These are phyloP conservation scores for Notospermus geniculatus DNA, from an alignment of 1,140 invertebrate genomes.

Conservation along the genomic window DNA sequence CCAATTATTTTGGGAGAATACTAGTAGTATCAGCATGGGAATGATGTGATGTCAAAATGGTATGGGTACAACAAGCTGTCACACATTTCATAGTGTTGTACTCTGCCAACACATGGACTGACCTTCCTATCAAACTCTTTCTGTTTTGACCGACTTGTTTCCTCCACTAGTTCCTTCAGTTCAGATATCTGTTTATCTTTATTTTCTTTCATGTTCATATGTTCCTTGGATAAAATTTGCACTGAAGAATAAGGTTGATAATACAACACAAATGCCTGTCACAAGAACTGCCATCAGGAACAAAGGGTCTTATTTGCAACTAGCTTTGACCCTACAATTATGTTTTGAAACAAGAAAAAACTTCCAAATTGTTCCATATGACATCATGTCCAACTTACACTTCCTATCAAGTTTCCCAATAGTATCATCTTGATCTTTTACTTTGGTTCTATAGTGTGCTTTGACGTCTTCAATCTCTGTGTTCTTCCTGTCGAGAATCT, in stretches of 20 bases:
- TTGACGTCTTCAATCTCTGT: slow-evolving; percentile 54
- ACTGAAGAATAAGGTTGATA: slow-evolving; percentile 33
- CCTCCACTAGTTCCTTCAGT: slow-evolving; percentile 45
- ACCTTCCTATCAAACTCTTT: slow-evolving; percentile 52
- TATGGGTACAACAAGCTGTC: too few species aligned
- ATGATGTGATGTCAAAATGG: too few species aligned
- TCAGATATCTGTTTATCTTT: slow-evolving; percentile 53
- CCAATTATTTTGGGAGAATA: too few species aligned
- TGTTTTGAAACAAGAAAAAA: too few species aligned
- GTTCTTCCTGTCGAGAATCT: slow-evolving; percentile 56
- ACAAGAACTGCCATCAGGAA: neutral
- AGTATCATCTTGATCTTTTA: slow-evolving; percentile 48
- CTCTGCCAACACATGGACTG: neutral
- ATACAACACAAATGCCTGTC: neutral
- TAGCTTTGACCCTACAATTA: too few species aligned
- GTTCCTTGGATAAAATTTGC: slow-evolving; percentile 45
- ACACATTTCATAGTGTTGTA: too few species aligned
- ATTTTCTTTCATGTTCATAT: slow-evolving; percentile 36
- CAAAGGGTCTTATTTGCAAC: too few species aligned
- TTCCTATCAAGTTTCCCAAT: slow-evolving; percentile 51
- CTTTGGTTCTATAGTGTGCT: slow-evolving; percentile 46
- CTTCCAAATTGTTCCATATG: too few species aligned
- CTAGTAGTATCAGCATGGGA: too few species aligned
- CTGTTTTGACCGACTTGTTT: slow-evolving; percentile 39
- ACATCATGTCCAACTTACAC: slow-evolving; percentile 31